Conservation (phyloP, 2,888 invertebrate species). For the Malachius bipustulatus region DNA sequence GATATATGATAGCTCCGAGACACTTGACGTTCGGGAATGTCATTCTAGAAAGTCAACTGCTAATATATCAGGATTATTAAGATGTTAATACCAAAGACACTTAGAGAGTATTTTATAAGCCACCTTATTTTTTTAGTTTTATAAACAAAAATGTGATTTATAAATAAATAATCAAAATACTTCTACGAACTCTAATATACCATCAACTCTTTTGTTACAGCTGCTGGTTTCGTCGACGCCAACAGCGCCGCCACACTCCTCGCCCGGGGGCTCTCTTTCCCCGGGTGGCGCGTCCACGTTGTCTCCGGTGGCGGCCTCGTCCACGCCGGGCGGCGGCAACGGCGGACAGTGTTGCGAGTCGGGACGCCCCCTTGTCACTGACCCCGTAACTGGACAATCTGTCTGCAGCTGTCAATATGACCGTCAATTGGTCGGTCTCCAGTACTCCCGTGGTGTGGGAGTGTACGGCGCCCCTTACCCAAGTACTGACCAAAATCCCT, state of each 20-base stretch:
- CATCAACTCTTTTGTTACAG: conserved; percentile 44
- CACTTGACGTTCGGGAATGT: too few species aligned
- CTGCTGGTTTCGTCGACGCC: conserved; percentile 66
- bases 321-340: too few species aligned
- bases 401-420: conserved; percentile 93
- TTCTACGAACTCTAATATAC: too few species aligned
- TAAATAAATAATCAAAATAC: too few species aligned
- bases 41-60: too few species aligned
- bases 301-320: conserved; percentile 42
- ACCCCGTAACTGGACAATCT: conserved; percentile 84
- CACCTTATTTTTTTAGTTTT: too few species aligned
- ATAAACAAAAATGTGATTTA: too few species aligned
- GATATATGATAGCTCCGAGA: too few species aligned
- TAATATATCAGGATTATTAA: too few species aligned
- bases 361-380: conserved; percentile 82
- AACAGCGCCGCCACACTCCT: conserved; percentile 61
- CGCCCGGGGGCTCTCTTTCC: conserved; percentile 64
- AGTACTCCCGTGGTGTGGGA: conserved; percentile 70
- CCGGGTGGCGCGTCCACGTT: conserved; percentile 51
- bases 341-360: conserved; percentile 68
- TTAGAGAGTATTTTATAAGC: too few species aligned
- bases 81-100: too few species aligned
- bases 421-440: conserved; percentile 70
- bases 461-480: conserved; percentile 83
- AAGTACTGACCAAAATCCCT: conserved; percentile 83